Percentiles rank a stretch among this genome's conserved stretches.
Evolutionary conservation across 2,888 invertebrate species (phyloP).

Genomic region (Apomyelois bistriatella): DNA sequence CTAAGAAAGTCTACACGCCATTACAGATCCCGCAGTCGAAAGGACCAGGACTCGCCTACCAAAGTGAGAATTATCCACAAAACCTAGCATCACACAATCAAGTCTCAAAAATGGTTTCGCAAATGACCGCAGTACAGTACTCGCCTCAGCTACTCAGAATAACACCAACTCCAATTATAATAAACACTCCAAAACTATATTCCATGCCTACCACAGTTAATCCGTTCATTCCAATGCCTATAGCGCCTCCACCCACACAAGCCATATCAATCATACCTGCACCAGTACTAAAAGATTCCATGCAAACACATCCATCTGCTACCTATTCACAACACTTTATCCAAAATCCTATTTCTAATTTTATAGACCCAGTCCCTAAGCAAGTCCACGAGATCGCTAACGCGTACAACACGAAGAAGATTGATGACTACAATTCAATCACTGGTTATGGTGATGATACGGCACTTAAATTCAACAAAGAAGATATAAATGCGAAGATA

Average conservation of each 20-base stretch:
- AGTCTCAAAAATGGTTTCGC: conserved; percentile 69
- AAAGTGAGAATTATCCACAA: conserved; percentile 69
- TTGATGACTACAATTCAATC: conserved; percentile 72
- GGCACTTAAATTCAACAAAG: conserved; percentile 59
- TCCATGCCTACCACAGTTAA: conserved; percentile 80
- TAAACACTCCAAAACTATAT: conserved; percentile 51
- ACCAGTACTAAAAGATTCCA: conserved; percentile 56
- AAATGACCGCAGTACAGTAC: conserved; percentile 67
- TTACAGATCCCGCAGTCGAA: conserved; percentile 58
- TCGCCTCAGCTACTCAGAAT: conserved; percentile 46
- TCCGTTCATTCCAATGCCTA: conserved; percentile 72
- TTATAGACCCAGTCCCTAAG: conserved; percentile 73
- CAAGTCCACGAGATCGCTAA: conserved; percentile 65
- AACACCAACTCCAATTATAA: conserved; percentile 53
- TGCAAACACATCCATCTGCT: conserved; percentile 46
- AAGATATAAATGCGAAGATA: conserved; percentile 70
- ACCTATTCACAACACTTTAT: conserved; percentile 43
- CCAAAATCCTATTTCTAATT: conserved; percentile 70
- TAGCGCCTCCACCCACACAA: conserved; percentile 47
- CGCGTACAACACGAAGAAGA: conserved; percentile 67
- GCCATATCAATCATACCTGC: conserved; percentile 59
- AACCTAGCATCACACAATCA: conserved; percentile 52
- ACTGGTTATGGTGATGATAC: conserved; percentile 70
- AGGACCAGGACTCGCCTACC: conserved; percentile 57
- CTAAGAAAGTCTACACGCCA: conserved; percentile 56